Evolutionary conservation across 2,888 invertebrate species (phyloP).

Genomic region (Mechanitis mazaeus): DNA sequence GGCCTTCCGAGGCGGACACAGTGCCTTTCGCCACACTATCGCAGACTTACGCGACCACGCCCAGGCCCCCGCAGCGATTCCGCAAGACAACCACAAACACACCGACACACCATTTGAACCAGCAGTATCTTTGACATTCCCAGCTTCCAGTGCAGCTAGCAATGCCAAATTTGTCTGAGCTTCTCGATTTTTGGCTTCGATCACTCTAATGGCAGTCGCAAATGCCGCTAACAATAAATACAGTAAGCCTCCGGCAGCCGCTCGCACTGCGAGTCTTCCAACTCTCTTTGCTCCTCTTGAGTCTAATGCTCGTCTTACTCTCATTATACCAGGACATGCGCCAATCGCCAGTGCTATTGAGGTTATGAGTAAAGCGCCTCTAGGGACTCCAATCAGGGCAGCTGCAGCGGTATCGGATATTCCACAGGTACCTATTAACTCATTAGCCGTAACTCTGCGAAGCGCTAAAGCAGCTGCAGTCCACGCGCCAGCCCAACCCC

Average conservation of each 20-base stretch:
- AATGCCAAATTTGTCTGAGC: slow-evolving; percentile 61
- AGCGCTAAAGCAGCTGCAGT: slow-evolving; percentile 89
- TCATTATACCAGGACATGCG: slow-evolving; percentile 85
- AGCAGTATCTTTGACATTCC: slow-evolving; percentile 39
- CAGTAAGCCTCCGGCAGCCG: slow-evolving; percentile 86
- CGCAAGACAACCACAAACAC: slow-evolving; percentile 78
- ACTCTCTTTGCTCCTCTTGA: slow-evolving; percentile 80
- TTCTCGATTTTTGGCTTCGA: slow-evolving; percentile 75
- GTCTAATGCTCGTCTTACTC: slow-evolving; percentile 79
- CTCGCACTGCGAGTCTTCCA: slow-evolving; percentile 83
- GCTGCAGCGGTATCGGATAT: slow-evolving; percentile 78
- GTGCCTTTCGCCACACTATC: slow-evolving; percentile 74
- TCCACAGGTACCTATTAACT: slow-evolving; percentile 89
- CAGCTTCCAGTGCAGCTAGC: slow-evolving; percentile 69
- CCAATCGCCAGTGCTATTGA: slow-evolving; percentile 84
- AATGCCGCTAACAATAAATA: slow-evolving; percentile 85
- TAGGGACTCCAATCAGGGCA: slow-evolving; percentile 78
- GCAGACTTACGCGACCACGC: slow-evolving; percentile 79
- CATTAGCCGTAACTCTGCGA: slow-evolving; percentile 85
- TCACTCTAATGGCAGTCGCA: slow-evolving; percentile 82
- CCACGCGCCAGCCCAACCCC: slow-evolving; percentile 91
- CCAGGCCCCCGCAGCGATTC: slow-evolving; percentile 81
- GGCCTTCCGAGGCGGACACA: slow-evolving; percentile 68
- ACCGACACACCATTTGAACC: slow-evolving; percentile 70
- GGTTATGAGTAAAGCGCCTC: slow-evolving; percentile 78